These are phyloP conservation scores for Meteorus cinctellus DNA, from an alignment of 2,888 invertebrate genomes.

Conservation along the genomic window DNA sequence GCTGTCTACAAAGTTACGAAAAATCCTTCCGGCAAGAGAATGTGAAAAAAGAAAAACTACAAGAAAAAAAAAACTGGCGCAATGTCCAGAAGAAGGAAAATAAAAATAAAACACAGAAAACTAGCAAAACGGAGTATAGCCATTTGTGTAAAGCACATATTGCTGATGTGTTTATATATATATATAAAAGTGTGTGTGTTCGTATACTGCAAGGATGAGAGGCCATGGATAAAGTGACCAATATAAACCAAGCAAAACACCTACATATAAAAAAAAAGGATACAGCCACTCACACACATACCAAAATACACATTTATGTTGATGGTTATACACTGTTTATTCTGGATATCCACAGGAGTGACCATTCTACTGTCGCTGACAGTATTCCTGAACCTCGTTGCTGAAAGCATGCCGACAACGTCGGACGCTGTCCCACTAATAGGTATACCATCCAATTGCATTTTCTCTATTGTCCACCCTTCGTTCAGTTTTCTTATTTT, in stretches of 20 bases:
- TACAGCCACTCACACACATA: neutral
- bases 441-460: conserved; percentile 74
- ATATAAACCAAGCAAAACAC: neutral
- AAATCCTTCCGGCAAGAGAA: conserved; percentile 27
- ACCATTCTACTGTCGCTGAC: conserved; percentile 97
- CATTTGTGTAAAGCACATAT: neutral
- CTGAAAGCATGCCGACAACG: conserved; percentile 94
- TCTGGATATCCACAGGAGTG: conserved; percentile 84
- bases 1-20: conserved; percentile 14
- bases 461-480: conserved; percentile 35
- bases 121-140: neutral
- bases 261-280: neutral
- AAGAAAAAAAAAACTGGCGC: conserved; percentile 14
- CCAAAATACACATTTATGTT: conserved; percentile 28
- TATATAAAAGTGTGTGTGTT: neutral
- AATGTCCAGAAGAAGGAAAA: neutral
- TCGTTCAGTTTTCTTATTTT: conserved; percentile 12
- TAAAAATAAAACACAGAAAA: conserved; percentile 12
- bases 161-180: neutral
- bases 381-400: conserved; percentile 98
- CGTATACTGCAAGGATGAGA: neutral
- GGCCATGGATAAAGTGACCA: neutral
- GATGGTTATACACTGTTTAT: conserved; percentile 47
- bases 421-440: conserved; percentile 89
- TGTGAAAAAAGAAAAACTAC: neutral